Evolutionary conservation across 2,888 invertebrate genomes (phyloP).

Genomic region (Mesochorus sp.): DNA sequence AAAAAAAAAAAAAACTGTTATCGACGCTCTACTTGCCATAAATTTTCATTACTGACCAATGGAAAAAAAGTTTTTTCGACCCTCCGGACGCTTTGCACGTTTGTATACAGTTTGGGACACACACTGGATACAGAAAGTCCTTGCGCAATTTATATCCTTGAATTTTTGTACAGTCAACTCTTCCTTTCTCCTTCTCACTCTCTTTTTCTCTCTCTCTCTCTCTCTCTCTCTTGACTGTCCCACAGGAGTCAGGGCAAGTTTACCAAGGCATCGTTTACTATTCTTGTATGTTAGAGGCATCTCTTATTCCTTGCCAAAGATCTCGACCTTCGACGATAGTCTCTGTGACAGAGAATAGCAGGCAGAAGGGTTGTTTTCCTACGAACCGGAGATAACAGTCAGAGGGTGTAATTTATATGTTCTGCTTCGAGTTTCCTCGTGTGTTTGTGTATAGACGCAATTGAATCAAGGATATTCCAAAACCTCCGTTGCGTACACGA

Average conservation of each 20-base stretch:
- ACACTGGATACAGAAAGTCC: neutral
- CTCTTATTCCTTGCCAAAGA: conserved; percentile 20
- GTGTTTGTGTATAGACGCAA: neutral
- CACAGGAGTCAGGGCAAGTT: too few relatives aligned
- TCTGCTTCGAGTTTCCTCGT: neutral
- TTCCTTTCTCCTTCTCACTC: neutral
- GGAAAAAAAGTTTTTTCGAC: neutral
- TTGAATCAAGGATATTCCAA: neutral
- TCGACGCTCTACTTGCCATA: too few relatives aligned
- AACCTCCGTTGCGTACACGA: neutral
- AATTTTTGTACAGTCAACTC: neutral
- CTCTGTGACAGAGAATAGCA: neutral
- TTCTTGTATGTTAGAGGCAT: conserved; percentile 8
- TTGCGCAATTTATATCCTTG: neutral
- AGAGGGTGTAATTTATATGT: neutral
- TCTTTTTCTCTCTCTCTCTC: too few relatives aligned
- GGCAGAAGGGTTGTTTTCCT: conserved; percentile 2
- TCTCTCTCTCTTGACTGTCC: too few relatives aligned
- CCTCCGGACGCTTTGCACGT: neutral
- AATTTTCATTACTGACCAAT: neutral
- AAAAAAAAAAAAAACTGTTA: too few relatives aligned
- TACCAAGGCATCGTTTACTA: conserved; percentile 19
- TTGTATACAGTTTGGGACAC: neutral
- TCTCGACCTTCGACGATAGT: conserved; percentile 7
- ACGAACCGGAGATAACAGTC: neutral